Conservation (phyloP, 2,113 vertebrate genomes). For the Trichechus manatus region DNA sequence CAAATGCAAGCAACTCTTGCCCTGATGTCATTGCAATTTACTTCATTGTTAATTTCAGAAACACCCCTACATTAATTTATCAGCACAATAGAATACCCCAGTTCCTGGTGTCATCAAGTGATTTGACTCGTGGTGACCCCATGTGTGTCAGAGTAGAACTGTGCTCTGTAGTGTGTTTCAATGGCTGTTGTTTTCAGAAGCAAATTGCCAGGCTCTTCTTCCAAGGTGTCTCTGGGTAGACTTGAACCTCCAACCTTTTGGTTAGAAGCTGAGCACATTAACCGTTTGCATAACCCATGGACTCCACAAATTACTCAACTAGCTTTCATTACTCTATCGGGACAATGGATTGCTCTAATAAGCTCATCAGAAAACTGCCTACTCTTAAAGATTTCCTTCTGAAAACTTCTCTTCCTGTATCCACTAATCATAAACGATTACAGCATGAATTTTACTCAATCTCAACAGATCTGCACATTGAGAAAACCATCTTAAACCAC, state of each 20-base stretch:
- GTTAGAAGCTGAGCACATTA: too few species aligned
- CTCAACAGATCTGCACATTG: not conserved
- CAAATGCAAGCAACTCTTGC: not conserved
- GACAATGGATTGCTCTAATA: not conserved
- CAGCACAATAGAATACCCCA: not conserved
- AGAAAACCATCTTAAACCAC: not conserved
- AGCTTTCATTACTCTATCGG: not conserved
- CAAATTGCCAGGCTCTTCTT: too few species aligned
- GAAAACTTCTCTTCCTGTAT: accelerated
- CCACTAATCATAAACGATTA: not conserved
- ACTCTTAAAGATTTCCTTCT: not conserved
- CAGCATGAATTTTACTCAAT: not conserved
- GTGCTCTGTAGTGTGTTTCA: too few species aligned
- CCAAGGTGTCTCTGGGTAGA: too few species aligned
- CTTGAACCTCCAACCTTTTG: too few species aligned
- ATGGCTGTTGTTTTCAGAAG: too few species aligned
- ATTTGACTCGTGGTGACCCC: too few species aligned
- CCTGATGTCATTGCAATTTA: not conserved
- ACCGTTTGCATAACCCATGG: too few species aligned
- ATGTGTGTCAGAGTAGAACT: too few species aligned
- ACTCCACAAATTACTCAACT: not conserved
- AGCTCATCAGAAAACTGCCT: not conserved
- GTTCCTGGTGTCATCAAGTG: too few species aligned
- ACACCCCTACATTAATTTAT: not conserved
- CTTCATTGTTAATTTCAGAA: not conserved